These are phyloP conservation scores for Coelopa pilipes DNA, from an alignment of 2,888 invertebrate species.

Conservation along the genomic window DNA sequence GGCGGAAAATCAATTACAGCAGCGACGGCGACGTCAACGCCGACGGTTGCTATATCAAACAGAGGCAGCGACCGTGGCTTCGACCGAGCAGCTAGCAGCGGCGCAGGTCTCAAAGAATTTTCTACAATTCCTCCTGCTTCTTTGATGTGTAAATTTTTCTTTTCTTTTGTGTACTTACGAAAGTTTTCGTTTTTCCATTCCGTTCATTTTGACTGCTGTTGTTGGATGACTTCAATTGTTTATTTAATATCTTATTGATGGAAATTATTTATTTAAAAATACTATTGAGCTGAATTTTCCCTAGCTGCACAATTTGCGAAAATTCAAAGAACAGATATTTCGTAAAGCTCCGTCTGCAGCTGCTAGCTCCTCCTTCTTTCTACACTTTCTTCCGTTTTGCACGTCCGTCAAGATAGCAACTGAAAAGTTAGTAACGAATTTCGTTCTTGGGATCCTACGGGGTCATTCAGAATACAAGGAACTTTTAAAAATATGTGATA, in stretches of 20 bases:
- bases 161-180: conserved; percentile 62
- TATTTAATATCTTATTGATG: background rate
- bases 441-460: no score
- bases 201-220: conserved; percentile 54
- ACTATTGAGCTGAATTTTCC: conserved; percentile 1
- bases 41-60: background rate
- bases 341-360: conserved; percentile 12
- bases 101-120: background rate
- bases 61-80: background rate
- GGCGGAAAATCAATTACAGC: conserved; percentile 33
- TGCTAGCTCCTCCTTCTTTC: background rate
- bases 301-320: conserved; percentile 20
- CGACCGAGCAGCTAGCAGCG: background rate
- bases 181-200: conserved; percentile 67
- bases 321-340: conserved; percentile 16
- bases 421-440: no score
- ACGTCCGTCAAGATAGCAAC: no score
- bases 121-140: background rate
- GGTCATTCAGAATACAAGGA: no score
- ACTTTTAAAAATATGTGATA: no score
- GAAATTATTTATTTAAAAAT: conserved; percentile 13
- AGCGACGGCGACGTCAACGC: conserved; percentile 12
- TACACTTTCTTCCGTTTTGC: conserved; percentile 8
- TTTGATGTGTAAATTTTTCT: conserved; percentile 31
- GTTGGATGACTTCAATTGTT: conserved; percentile 6